A percentile compares a stretch with the other conserved stretches of the same genome.
Evolutionary conservation across 2,113 vertebrate species (phyloP).

Genomic region (Leucopsar rothschildi): DNA sequence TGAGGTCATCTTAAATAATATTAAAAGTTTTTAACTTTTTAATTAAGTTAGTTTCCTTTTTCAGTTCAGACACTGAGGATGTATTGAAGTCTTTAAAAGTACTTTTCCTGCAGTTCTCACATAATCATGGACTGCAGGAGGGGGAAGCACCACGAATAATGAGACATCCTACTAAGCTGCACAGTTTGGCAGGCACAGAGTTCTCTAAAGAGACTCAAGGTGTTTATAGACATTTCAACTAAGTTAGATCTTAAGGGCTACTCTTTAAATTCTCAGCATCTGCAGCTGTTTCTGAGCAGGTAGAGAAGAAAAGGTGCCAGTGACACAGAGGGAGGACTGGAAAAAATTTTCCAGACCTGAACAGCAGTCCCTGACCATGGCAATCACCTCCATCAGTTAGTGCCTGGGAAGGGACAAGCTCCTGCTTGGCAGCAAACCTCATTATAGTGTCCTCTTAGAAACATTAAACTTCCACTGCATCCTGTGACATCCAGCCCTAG

Average conservation of each 20-base stretch:
- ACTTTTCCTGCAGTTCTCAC: background rate
- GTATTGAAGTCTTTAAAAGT: background rate
- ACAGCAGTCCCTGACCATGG: background rate
- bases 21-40: background rate
- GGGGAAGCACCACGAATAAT: background rate
- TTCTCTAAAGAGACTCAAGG: slow-evolving; percentile 1
- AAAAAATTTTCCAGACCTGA: background rate
- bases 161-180: background rate
- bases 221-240: slow-evolving; percentile 44
- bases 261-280: background rate
- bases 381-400: background rate
- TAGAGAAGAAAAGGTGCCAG: background rate
- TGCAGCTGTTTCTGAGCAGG: background rate
- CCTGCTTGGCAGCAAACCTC: background rate
- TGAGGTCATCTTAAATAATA: background rate
- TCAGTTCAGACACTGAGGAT: background rate
- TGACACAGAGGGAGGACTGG: background rate
- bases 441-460: background rate
- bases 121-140: background rate
- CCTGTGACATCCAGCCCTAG: background rate
- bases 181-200: background rate
- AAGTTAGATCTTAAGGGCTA: background rate
- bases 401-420: background rate
- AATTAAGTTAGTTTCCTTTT: background rate
- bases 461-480: background rate